phyloP scores from a whole-genome alignment of 2,888 invertebrate species.

The Diabrotica balteata region DNA sequence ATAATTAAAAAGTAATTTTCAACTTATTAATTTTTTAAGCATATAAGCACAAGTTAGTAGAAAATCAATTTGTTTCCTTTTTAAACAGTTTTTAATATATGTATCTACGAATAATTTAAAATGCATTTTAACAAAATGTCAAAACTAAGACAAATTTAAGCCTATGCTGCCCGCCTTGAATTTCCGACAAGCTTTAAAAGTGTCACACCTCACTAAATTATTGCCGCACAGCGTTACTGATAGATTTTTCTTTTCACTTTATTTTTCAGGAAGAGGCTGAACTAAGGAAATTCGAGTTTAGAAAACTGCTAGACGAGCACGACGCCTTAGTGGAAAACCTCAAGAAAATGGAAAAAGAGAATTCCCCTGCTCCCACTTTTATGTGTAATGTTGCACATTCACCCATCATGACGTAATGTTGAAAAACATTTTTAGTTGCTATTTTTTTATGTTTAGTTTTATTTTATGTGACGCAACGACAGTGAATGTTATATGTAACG shows the following conservation, averaged over 20 bases:
- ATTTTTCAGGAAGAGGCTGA: slow-evolving; percentile 55
- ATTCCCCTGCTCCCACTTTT: slow-evolving; percentile 21
- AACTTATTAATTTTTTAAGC: too few relatives aligned
- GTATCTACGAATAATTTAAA: too few relatives aligned
- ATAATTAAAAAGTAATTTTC: too few relatives aligned
- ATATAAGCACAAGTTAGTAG: too few relatives aligned
- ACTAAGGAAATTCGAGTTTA: slow-evolving; percentile 54
- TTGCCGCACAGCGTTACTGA: too few relatives aligned
- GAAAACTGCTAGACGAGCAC: slow-evolving; percentile 57
- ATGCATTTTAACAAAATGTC: too few relatives aligned
- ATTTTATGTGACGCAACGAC: slow-evolving; percentile 6
- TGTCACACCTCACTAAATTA: too few relatives aligned
- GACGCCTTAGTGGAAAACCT: slow-evolving; percentile 54
- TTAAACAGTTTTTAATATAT: too few relatives aligned
- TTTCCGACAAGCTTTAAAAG: too few relatives aligned
- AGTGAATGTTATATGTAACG: not conserved
- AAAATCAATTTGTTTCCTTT: too few relatives aligned
- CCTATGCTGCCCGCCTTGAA: not conserved
- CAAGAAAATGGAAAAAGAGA: slow-evolving; percentile 55
- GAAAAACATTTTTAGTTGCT: slow-evolving; percentile 13
- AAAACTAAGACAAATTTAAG: too few relatives aligned
- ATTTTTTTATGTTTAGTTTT: slow-evolving; percentile 11
- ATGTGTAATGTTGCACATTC: slow-evolving; percentile 42
- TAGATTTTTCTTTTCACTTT: slow-evolving; percentile 9
- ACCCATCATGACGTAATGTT: slow-evolving; percentile 42